Conservation (phyloP, 2,113 vertebrate species). For the Phaethon lepturus region DNA sequence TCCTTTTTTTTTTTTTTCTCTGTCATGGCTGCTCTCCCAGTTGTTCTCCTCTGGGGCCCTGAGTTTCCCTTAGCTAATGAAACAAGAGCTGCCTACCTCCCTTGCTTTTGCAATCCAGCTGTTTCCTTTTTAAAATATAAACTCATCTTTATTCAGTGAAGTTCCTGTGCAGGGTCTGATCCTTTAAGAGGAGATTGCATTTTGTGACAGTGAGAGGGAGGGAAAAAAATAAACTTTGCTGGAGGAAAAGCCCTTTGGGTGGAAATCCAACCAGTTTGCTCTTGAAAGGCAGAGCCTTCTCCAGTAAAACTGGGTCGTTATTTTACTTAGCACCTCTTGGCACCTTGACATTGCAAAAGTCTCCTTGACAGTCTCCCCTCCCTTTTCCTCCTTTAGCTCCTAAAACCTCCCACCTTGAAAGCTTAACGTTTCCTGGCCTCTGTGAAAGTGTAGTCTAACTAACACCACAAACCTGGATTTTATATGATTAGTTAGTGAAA, state of each 20-base stretch:
- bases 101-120: conserved; percentile 86
- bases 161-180: conserved; percentile 73
- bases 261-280: conserved; percentile 80
- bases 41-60: conserved; percentile 76
- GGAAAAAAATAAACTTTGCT: conserved; percentile 62
- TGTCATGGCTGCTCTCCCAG: conserved; percentile 80
- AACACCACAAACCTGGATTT: conserved; percentile 70
- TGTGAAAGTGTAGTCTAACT: conserved; percentile 52
- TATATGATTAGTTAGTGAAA: conserved; percentile 71
- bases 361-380: conserved; percentile 77
- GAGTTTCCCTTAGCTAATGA: conserved; percentile 78
- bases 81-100: conserved; percentile 76
- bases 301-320: conserved; percentile 78
- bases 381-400: conserved; percentile 69
- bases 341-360: conserved; percentile 72
- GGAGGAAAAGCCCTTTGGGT: conserved; percentile 74
- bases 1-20: conserved; percentile 71
- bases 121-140: conserved; percentile 86
- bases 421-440: conserved; percentile 60
- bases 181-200: conserved; percentile 75
- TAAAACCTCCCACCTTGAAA: conserved; percentile 80
- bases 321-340: conserved; percentile 79
- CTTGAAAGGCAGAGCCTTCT: conserved; percentile 68
- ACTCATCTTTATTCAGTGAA: conserved; percentile 76
- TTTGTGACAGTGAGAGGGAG: conserved; percentile 75